Evolutionary conservation across 2,888 invertebrate genomes (phyloP).

Genomic region (Rhagophthalmus giganteus): DNA sequence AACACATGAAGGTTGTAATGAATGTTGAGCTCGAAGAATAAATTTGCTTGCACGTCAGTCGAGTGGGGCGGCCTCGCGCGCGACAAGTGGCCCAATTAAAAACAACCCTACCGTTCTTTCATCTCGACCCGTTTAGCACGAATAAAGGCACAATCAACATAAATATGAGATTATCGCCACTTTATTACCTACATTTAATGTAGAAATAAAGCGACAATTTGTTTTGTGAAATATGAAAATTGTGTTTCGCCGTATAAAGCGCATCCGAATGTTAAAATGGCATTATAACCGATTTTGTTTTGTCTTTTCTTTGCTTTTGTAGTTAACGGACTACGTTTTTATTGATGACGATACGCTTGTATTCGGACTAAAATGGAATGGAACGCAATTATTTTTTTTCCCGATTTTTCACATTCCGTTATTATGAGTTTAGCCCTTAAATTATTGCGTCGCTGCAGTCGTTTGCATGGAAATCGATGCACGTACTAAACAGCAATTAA

Average conservation of each 20-base stretch:
- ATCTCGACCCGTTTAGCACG: conserved; percentile 38
- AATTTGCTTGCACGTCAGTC: conserved; percentile 23
- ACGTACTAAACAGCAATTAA: too few species aligned
- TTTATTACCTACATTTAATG: conserved; percentile 40
- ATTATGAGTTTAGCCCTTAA: background rate
- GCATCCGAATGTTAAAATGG: conserved; percentile 7
- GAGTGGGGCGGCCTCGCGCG: conserved; percentile 14
- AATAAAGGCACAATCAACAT: conserved; percentile 44
- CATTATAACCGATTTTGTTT: conserved; percentile 1
- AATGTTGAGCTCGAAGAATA: conserved; percentile 28
- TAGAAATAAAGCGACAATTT: conserved; percentile 37
- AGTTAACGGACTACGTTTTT: background rate
- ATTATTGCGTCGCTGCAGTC: too few species aligned
- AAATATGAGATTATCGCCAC: conserved; percentile 43
- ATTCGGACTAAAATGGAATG: background rate
- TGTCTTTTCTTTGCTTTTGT: conserved; percentile 6
- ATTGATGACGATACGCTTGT: background rate
- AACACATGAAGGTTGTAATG: conserved; percentile 22
- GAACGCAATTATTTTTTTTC: background rate
- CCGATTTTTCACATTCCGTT: background rate
- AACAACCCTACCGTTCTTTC: conserved; percentile 34
- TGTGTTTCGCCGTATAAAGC: conserved; percentile 3
- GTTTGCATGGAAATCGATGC: too few species aligned
- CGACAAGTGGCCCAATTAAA: conserved; percentile 39
- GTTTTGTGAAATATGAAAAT: conserved; percentile 28